Conservation (phyloP, 2,888 invertebrate genomes). For the Dicycla oo region DNA sequence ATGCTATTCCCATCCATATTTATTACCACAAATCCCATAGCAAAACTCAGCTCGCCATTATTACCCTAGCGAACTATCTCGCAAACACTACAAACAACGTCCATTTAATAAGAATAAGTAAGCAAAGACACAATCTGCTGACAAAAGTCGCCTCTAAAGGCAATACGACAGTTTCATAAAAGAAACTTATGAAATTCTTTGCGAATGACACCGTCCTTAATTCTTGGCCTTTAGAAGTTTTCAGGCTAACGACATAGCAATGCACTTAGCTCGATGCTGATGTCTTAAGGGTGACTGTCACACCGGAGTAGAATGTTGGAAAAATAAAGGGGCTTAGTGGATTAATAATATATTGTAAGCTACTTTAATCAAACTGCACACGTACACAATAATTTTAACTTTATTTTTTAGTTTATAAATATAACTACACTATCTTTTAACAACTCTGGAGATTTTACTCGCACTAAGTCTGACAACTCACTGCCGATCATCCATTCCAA, state of each 20-base stretch:
- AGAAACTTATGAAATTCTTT: slow-evolving; percentile 72
- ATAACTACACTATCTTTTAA: too few species aligned
- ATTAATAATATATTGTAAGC: too few species aligned
- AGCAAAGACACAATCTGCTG: slow-evolving; percentile 56
- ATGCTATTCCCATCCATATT: neutral
- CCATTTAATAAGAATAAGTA: slow-evolving; percentile 62
- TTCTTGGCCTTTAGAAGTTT: slow-evolving; percentile 67
- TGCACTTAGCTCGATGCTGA: slow-evolving; percentile 76
- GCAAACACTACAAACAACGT: slow-evolving; percentile 55
- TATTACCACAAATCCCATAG: neutral
- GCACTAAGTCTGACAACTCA: too few species aligned
- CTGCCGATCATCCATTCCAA: too few species aligned
- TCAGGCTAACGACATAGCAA: slow-evolving; percentile 80
- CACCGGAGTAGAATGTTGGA: slow-evolving; percentile 52
- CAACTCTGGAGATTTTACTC: too few species aligned
- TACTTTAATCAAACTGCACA: too few species aligned
- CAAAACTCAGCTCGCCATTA: slow-evolving; percentile 13
- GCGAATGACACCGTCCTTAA: slow-evolving; percentile 64
- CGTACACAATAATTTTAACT: too few species aligned
- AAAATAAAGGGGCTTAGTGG: too few species aligned
- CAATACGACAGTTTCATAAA: slow-evolving; percentile 58
- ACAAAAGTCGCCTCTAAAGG: slow-evolving; percentile 53
- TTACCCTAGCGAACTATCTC: slow-evolving; percentile 38
- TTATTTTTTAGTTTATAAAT: too few species aligned
- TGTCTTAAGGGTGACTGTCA: slow-evolving; percentile 57